Evolutionary conservation across 2,888 invertebrate species (phyloP), one percentile per base, ranked within the genome.

Genomic region (Xiphydria camelus): DNA sequence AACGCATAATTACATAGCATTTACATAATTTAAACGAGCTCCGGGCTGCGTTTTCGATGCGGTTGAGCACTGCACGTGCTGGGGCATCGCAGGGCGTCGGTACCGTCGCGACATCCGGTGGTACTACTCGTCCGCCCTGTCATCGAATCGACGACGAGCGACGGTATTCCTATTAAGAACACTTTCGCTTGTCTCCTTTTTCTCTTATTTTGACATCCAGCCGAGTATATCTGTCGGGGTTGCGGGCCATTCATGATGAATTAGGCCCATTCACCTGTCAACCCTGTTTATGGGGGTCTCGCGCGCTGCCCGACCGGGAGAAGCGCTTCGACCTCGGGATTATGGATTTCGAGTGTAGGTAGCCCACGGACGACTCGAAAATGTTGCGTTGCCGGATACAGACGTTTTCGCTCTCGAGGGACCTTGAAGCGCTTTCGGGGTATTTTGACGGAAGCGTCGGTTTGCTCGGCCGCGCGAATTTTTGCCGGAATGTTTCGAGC

Each of bases 261-360:
- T 42, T n/a, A 25, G 23, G 37, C 25, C 31, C 37, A 42, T 42
- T 46, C 37, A 41, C 22, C 37, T 41, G 21, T 32, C 39, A 10
- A 5, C 19, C 20, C 17, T 21, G 12, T 20, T 29, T 20, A 40
- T 17, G 10, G n/a, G 31, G 20, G 29, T 7, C 29, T n/a, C 5
- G 5, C 9, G 29, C 6, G 15, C 6, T 7, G 9, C 12, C 12
- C 29, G 29, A 12, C 29, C 2, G 4, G 12, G n/a, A n/a, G n/a
- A n/a, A n/a, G n/a, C n/a, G n/a, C n/a, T n/a, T n/a, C n/a, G n/a
- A 6, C 4, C 15, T 29, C 9, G 14, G 9, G 29, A 29, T 12
- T 12, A 29, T 12, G 29, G 15, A 29, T 29, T 12, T 29, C 29
- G 15, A 4, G n/a, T n/a, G n/a, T n/a, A n/a, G n/a, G n/a, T n/a